phyloP scores from a whole-genome alignment of 2,888 invertebrate genomes.

The Hedya salicella region DNA sequence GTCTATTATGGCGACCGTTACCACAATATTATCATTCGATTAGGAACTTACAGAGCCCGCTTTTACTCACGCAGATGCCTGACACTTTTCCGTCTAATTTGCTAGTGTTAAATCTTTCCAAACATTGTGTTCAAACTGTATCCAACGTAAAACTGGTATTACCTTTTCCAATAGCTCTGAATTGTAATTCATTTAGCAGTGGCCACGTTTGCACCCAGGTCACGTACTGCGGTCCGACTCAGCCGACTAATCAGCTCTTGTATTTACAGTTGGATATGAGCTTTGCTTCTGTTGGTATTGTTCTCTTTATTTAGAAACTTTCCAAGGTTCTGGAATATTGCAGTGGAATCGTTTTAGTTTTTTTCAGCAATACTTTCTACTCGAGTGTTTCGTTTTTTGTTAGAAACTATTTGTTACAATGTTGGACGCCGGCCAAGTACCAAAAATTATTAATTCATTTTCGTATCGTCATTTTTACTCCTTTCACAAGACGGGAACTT shows the following conservation, averaged over 20 bases:
- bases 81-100: neutral
- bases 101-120: slow-evolving; percentile 18
- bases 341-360: slow-evolving; percentile 19
- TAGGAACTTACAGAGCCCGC: neutral
- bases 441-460: slow-evolving; percentile 31
- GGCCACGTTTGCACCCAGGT: slow-evolving; percentile 34
- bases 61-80: neutral
- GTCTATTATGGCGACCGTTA: neutral
- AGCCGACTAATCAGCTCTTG: slow-evolving; percentile 40
- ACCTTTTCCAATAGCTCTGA: slow-evolving; percentile 39
- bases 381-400: slow-evolving; percentile 9
- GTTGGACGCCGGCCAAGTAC: neutral
- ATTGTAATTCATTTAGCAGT: slow-evolving; percentile 42
- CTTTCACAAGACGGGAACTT: slow-evolving; percentile 39
- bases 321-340: slow-evolving; percentile 6
- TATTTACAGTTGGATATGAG: slow-evolving; percentile 42
- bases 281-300: slow-evolving; percentile 40
- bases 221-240: slow-evolving; percentile 34
- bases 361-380: slow-evolving; percentile 7
- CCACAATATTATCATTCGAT: neutral
- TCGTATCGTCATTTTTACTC: slow-evolving; percentile 34
- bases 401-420: neutral
- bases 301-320: slow-evolving; percentile 33
- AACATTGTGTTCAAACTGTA: slow-evolving; percentile 36
- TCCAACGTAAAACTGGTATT: slow-evolving; percentile 27